Conservation (phyloP, 2,113 vertebrate genomes). For the Spea bombifrons region DNA sequence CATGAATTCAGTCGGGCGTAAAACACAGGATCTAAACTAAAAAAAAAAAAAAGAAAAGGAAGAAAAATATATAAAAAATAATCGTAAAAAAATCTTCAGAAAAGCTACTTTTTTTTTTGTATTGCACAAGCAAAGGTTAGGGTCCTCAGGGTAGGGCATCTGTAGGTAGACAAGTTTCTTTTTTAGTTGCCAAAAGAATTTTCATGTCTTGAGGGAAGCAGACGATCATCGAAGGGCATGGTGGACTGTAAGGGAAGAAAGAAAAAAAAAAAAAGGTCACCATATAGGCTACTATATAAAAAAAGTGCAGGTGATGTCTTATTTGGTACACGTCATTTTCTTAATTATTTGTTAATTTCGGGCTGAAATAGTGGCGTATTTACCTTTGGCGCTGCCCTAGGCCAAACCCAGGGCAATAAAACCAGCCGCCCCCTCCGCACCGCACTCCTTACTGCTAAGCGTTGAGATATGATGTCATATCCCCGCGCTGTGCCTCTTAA, state of each 20-base stretch:
- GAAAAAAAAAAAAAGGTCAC: slow-evolving; percentile 1
- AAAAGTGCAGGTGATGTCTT: too few relatives aligned
- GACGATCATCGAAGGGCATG: slow-evolving; percentile 39
- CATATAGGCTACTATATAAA: not conserved
- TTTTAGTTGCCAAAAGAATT: not conserved
- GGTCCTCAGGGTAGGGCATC: slow-evolving; percentile 16
- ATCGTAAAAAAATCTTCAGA: slow-evolving; percentile 24
- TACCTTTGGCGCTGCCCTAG: too few relatives aligned
- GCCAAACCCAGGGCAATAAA: too few relatives aligned
- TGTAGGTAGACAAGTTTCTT: slow-evolving; percentile 22
- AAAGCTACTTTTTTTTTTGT: slow-evolving; percentile 12
- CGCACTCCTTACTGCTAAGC: too few relatives aligned
- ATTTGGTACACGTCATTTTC: too few relatives aligned
- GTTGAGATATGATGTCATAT: too few relatives aligned
- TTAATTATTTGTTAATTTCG: too few relatives aligned
- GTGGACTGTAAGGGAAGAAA: slow-evolving; percentile 24
- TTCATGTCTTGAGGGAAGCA: slow-evolving; percentile 26
- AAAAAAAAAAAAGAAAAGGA: slow-evolving; percentile 8
- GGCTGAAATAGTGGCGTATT: too few relatives aligned
- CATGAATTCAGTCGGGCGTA: slow-evolving; percentile 2
- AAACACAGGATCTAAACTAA: slow-evolving; percentile 32
- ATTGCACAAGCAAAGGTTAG: slow-evolving; percentile 43
- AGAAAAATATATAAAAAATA: slow-evolving; percentile 21
- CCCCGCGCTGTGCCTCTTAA: too few relatives aligned
- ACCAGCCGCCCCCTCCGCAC: too few relatives aligned